Percentiles rank a stretch among this genome's conserved stretches.
Conservation (phyloP, 1,140 invertebrate species). For the Epicauta chinensis region DNA sequence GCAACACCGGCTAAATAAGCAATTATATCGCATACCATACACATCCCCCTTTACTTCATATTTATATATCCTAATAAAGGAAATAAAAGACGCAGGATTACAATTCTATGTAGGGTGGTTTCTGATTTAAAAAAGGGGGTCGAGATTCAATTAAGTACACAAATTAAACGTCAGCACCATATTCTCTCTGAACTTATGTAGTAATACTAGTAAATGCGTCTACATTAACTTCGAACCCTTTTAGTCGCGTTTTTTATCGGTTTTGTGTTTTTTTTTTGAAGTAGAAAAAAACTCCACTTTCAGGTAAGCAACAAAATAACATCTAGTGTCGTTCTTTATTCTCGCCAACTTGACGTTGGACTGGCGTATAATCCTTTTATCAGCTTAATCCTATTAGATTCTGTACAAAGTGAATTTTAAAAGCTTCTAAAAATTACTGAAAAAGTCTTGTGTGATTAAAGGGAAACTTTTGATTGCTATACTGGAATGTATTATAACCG, state of each 20-base stretch:
- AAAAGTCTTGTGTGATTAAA: conserved; percentile 17
- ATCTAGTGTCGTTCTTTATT: conserved; percentile 1
- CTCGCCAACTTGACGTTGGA: conserved; percentile 11
- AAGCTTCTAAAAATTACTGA: conserved; percentile 24
- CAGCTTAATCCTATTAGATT: conserved; percentile 24
- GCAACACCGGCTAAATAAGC: conserved; percentile 29
- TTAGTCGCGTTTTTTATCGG: too few relatives aligned
- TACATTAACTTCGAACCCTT: conserved; percentile 7
- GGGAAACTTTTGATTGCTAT: conserved; percentile 23
- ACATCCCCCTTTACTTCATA: conserved; percentile 26
- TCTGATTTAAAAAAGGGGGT: conserved; percentile 32
- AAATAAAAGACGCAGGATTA: conserved; percentile 36
- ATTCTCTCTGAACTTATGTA: conserved; percentile 30
- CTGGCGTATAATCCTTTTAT: conserved; percentile 24
- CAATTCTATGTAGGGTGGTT: conserved; percentile 28
- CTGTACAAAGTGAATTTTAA: conserved; percentile 25
- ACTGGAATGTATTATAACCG: conserved; percentile 12
- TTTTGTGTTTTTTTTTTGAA: too few relatives aligned
- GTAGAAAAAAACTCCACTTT: neutral
- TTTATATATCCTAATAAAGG: conserved; percentile 38
- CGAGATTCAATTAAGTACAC: conserved; percentile 36
- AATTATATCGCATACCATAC: conserved; percentile 29
- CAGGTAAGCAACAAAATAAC: neutral
- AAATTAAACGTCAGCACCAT: conserved; percentile 38
- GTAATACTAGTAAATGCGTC: conserved; percentile 22